Percentiles rank a stretch among this genome's conserved stretches.
phyloP scores from a whole-genome alignment of 2,113 vertebrate genomes.

The Chitala chitala region DNA sequence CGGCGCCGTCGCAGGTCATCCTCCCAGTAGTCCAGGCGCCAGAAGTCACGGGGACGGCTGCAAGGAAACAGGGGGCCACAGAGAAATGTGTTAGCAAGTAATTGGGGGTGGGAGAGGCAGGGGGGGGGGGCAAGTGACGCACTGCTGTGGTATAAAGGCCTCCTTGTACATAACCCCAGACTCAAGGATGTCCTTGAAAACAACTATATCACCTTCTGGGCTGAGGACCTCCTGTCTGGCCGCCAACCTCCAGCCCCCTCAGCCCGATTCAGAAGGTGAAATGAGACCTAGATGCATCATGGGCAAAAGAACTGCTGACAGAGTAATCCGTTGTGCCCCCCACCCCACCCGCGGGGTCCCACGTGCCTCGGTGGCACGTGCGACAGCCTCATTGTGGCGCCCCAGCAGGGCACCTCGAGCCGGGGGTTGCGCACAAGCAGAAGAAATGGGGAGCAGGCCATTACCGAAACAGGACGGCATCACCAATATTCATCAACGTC shows the following conservation, averaged over 20 bases:
- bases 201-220: constrained; percentile 75
- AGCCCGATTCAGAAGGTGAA: constrained; percentile 69
- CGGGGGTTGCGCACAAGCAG: constrained; percentile 74
- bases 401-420: constrained; percentile 90
- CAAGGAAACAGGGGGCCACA: constrained; percentile 83
- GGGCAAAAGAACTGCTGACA: constrained; percentile 82
- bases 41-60: constrained; percentile 96
- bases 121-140: constrained; percentile 53
- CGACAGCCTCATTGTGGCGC: constrained; percentile 88
- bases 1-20: constrained; percentile 98
- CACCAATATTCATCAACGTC: constrained; percentile 98
- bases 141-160: constrained; percentile 86
- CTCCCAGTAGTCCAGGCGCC: constrained; percentile 99
- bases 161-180: constrained; percentile 83
- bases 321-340: constrained; percentile 79
- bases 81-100: constrained; percentile 99
- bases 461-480: constrained; percentile 89
- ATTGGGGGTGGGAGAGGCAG: constrained; percentile 85
- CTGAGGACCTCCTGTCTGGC: constrained; percentile 69
- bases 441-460: constrained; percentile 79
- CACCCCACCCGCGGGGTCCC: too few species aligned
- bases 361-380: constrained; percentile 76
- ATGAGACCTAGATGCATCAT: constrained; percentile 82
- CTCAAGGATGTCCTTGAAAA: constrained; percentile 77
- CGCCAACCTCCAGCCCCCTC: background rate